Base-by-base conservation (phyloP, 2,113 vertebrate species). In the Aphelocoma coerulescens region DNA sequence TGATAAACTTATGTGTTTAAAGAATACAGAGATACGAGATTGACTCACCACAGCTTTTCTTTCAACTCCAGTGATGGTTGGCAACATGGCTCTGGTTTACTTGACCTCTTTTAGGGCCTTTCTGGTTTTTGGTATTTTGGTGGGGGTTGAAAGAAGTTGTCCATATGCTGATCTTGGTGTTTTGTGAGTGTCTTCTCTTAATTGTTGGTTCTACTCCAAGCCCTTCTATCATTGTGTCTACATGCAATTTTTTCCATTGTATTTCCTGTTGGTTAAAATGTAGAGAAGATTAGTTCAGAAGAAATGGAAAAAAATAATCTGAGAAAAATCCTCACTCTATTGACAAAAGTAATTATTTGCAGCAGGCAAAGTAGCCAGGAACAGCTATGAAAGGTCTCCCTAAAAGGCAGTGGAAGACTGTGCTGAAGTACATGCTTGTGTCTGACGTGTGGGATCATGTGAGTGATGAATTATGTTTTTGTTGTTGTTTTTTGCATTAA, bases 1-100 rank as follows among this genome's bases (percentile, higher is more conserved):
- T 32, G 55, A 93, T 96, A 96, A 97, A 97, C 80, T 82, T 94
- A n/a, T 3, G 16, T 76, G 24, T 75, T 74, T 87, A 68, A 96
- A 95, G 85, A 86, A 86, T 84, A 78, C 24, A 91, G 74, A 91
- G 93, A 84, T 68, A 91, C 0, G 1, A 62, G 76, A 48, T 20
- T 61, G 63, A 68, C 37, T 93, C 39, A 18, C 26, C 22, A 46
- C 33, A 74, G 59, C 65, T 62, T 75, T 87, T 48, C 30, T 85
- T 86, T 46, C 43, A 79, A 2, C 22, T 88, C 43, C 43, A 43
- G 37, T 68, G 39, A 35, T 51, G 41, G 48, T 22, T 95, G 51
- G 49, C 44, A 72, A 5, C 51, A 73, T n/a, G 32, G 9, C 9
- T 74, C 41, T 87, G 51, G 20, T 65, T 91, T 84, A 7, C 33